phyloP scores from a whole-genome alignment of 2,888 invertebrate genomes.

The Aromia moschata region DNA sequence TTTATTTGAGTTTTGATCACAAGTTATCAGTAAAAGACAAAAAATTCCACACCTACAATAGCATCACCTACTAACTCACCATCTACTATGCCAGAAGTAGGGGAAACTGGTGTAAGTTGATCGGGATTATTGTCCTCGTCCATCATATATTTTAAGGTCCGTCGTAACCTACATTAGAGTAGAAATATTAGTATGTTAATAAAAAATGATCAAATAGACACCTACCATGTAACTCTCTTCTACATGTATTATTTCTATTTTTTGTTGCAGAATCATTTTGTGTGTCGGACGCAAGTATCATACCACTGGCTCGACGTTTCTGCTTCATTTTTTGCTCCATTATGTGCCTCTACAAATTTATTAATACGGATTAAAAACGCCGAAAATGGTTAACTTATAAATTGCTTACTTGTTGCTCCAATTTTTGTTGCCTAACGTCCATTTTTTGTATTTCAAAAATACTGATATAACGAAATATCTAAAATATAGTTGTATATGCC shows the following conservation, averaged over 20 bases:
- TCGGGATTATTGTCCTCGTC: slow-evolving; percentile 81
- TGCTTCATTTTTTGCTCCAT: slow-evolving; percentile 91
- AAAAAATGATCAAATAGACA: neutral
- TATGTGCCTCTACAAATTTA: slow-evolving; percentile 74
- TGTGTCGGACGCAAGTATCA: slow-evolving; percentile 88
- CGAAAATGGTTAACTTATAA: neutral
- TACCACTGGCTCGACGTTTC: slow-evolving; percentile 83
- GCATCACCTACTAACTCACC: no score
- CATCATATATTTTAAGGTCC: slow-evolving; percentile 88
- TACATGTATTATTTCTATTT: slow-evolving; percentile 74
- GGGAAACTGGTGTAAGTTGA: slow-evolving; percentile 69
- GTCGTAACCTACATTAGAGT: slow-evolving; percentile 74
- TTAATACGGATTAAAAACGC: slow-evolving; percentile 6
- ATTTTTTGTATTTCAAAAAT: slow-evolving; percentile 46
- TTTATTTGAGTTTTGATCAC: no score
- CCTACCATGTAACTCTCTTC: slow-evolving; percentile 73
- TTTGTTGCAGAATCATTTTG: slow-evolving; percentile 73
- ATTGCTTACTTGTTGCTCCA: slow-evolving; percentile 90
- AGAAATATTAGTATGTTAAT: slow-evolving; percentile 7
- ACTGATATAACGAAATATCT: slow-evolving; percentile 29
- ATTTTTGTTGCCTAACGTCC: slow-evolving; percentile 77
- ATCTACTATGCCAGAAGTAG: slow-evolving; percentile 54
- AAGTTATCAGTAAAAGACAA: no score
- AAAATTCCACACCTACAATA: no score
- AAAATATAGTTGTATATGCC: no score